A percentile compares a stretch with the other conserved stretches of the same genome.
Conservation (phyloP, 2,888 invertebrate species). For the Diaphora mendica region DNA sequence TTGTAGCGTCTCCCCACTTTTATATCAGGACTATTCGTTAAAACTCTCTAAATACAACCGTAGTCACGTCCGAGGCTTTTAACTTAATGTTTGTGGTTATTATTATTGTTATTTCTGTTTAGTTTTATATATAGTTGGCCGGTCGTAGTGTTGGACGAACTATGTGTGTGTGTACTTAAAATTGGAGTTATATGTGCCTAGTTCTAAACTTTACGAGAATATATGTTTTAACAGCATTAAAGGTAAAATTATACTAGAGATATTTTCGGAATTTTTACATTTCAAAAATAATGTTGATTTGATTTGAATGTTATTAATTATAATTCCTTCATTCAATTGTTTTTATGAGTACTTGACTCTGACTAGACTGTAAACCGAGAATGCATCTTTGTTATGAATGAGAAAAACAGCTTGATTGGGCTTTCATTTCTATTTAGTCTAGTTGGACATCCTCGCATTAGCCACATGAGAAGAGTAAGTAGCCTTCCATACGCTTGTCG, state of each 20-base stretch:
- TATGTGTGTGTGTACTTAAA: neutral
- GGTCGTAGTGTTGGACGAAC: constrained; percentile 5
- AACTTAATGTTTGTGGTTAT: constrained; percentile 39
- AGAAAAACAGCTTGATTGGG: too few relatives aligned
- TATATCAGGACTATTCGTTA: constrained; percentile 51
- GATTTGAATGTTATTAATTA: too few relatives aligned
- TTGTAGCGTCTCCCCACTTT: constrained; percentile 44
- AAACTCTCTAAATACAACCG: constrained; percentile 16
- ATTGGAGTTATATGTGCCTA: neutral
- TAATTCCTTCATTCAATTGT: neutral
- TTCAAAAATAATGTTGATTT: too few relatives aligned
- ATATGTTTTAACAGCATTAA: neutral
- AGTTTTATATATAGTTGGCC: constrained; percentile 11
- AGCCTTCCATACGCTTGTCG: too few relatives aligned
- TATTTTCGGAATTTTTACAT: too few relatives aligned
- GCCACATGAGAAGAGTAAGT: too few relatives aligned
- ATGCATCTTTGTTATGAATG: too few relatives aligned
- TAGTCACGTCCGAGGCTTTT: constrained; percentile 35
- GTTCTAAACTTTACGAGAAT: neutral
- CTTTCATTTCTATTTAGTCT: too few relatives aligned
- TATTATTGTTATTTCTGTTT: constrained; percentile 36
- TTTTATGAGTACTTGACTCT: too few relatives aligned
- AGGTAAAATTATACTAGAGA: too few relatives aligned
- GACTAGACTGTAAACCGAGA: too few relatives aligned
- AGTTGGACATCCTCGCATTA: too few relatives aligned